Base-by-base conservation (phyloP, 1,140 invertebrate species). In the Maniola jurtina region DNA sequence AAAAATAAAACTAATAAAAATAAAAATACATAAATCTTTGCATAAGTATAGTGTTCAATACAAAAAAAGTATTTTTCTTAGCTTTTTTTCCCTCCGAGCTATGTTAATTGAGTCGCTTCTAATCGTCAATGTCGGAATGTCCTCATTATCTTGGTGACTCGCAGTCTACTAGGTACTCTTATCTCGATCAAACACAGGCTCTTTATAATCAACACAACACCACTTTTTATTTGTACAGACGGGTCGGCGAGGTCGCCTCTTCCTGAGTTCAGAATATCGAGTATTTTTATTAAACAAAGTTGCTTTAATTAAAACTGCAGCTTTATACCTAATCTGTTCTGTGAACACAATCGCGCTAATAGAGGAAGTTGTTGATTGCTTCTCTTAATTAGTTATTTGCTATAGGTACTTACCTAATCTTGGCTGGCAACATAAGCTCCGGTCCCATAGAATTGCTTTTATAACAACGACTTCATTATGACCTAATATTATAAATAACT, bases 151-250 rank as follows among this genome's bases (percentile, higher is more conserved):
- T 50, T 66, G 84, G 83, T 85, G 86, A 84, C 86, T 82, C 33
- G 83, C 84, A 72, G 86, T 89, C 86, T 89, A 79, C 80, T 65
- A 69, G 68, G 68, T 64, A 67, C 48, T 69, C 62, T 79, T 83
- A 84, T 85, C 83, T 66, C 15, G 25, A 35, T 0, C 8, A 66
- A 13, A 70, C 54, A 84, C 69, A 71, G 67, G 55, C 15, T 70
- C 61, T 75, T 88, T 76, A 77, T 71, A 66, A n/a, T 61, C 55
- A 36, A 54, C 13, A 69, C 66, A 73, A 83, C 73, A 81, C 77
- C 68, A 74, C 74, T 78, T 81, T 80, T 84, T 81, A 81, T 83
- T 78, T 64, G 71, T 69, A 72, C 75, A 64, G 74, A 65, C 34
- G 59, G 78, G 86, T 83, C 75, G 70, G 8, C 16, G 34, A 66